phyloP scores from a whole-genome alignment of 2,888 invertebrate species.

The Incurvaria masculella region DNA sequence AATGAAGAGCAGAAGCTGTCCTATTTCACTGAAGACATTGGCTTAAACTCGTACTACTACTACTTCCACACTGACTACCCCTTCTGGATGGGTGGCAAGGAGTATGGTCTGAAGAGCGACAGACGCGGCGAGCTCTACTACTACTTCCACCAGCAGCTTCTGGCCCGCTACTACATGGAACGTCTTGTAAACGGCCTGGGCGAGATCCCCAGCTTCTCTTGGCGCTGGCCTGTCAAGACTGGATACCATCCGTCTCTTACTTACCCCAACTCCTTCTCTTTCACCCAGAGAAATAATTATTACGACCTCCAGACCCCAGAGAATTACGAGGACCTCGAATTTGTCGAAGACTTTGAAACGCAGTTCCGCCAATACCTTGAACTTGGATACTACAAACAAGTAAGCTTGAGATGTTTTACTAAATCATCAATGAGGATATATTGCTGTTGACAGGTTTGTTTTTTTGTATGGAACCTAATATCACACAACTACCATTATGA shows the following conservation, averaged over 20 bases:
- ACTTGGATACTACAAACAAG: slow-evolving; percentile 59
- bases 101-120: slow-evolving; percentile 45
- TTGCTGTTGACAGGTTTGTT: background rate
- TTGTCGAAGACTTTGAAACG: slow-evolving; percentile 60
- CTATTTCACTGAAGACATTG: slow-evolving; percentile 70
- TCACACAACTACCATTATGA: too few relatives aligned
- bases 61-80: slow-evolving; percentile 61
- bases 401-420: slow-evolving; percentile 28
- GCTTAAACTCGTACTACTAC: slow-evolving; percentile 64
- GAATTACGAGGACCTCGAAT: slow-evolving; percentile 41
- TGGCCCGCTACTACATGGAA: slow-evolving; percentile 68
- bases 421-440: background rate
- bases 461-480: background rate
- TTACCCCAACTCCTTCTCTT: slow-evolving; percentile 51
- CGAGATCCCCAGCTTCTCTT: slow-evolving; percentile 53
- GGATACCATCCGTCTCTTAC: slow-evolving; percentile 50
- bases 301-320: slow-evolving; percentile 56
- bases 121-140: slow-evolving; percentile 64
- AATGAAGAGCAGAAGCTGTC: slow-evolving; percentile 58
- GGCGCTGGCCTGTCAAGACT: slow-evolving; percentile 32
- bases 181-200: slow-evolving; percentile 63
- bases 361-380: slow-evolving; percentile 47
- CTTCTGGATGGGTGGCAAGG: slow-evolving; percentile 59
- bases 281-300: slow-evolving; percentile 57
- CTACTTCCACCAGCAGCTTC: slow-evolving; percentile 63